These are phyloP conservation scores for Chionodraco myersi DNA, from an alignment of 2,113 vertebrate genomes.

Conservation along the genomic window DNA sequence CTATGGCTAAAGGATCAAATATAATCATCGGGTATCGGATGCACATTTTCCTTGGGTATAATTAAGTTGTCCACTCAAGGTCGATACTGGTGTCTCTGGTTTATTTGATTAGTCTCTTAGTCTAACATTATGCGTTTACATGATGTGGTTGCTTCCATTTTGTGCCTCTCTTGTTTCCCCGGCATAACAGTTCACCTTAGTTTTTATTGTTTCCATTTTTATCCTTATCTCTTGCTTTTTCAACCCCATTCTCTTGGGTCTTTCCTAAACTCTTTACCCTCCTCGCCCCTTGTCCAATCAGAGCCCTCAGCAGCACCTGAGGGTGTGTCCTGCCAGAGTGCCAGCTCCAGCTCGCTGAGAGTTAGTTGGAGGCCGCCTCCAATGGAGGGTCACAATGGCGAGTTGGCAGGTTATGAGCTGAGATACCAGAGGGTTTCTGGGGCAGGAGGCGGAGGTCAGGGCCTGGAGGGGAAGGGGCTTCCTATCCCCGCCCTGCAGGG, in stretches of 20 bases:
- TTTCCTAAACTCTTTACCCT: slow-evolving; percentile 63
- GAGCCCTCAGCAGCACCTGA: slow-evolving; percentile 93
- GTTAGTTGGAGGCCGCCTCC: slow-evolving; percentile 95
- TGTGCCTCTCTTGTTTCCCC: slow-evolving; percentile 46
- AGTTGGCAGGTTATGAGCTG: slow-evolving; percentile 92
- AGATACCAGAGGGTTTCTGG: slow-evolving; percentile 89
- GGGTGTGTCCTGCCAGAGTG: slow-evolving; percentile 92
- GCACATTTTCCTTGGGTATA: slow-evolving; percentile 70
- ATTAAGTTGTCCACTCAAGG: slow-evolving; percentile 80
- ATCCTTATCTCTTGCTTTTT: slow-evolving; percentile 82
- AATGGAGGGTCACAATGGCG: slow-evolving; percentile 89
- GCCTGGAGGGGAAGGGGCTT: slow-evolving; percentile 83
- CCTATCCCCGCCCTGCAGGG: slow-evolving; percentile 86
- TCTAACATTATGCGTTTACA: slow-evolving; percentile 62
- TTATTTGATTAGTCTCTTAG: slow-evolving; percentile 70
- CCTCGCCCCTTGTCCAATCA: slow-evolving; percentile 82
- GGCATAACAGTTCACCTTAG: slow-evolving; percentile 53
- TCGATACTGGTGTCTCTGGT: slow-evolving; percentile 72
- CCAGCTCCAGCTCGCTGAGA: slow-evolving; percentile 93
- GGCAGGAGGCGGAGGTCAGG: slow-evolving; percentile 79
- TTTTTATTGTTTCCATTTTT: slow-evolving; percentile 72
- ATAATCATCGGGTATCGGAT: slow-evolving; percentile 64
- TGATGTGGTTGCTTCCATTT: slow-evolving; percentile 48
- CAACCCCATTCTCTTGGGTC: slow-evolving; percentile 44
- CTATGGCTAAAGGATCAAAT: slow-evolving; percentile 53